phyloP scores from a whole-genome alignment of 2,113 vertebrate genomes.

The Phrynocephalus versicolor region DNA sequence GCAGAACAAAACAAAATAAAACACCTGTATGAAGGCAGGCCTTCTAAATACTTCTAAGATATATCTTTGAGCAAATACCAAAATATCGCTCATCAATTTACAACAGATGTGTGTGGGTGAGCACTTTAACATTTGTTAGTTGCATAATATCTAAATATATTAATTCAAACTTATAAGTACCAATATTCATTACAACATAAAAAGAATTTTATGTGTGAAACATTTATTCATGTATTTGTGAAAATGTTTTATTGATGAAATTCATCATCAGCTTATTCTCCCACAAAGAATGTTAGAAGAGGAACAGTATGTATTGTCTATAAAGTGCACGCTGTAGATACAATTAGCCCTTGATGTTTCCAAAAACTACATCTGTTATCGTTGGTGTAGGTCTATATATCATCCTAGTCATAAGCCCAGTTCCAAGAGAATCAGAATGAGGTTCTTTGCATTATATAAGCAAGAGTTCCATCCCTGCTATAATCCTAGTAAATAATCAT shows the following conservation, averaged over 20 bases:
- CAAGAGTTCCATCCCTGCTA: neutral
- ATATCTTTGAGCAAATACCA: neutral
- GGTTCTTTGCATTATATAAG: neutral
- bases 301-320: neutral
- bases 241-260: neutral
- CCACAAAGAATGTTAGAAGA: conserved; percentile 10
- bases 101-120: neutral
- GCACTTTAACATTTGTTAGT: neutral
- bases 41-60: neutral
- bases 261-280: neutral
- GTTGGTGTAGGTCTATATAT: neutral
- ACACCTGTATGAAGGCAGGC: neutral
- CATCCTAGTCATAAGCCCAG: neutral
- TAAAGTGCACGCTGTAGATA: neutral
- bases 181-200: neutral
- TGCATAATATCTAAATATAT: neutral
- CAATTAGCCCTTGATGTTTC: neutral
- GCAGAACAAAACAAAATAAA: neutral
- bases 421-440: neutral
- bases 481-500: conserved; percentile 16
- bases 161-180: neutral
- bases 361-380: neutral
- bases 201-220: conserved; percentile 16
- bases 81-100: neutral
- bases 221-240: neutral